phyloP scores from a whole-genome alignment of 2,797 vertebrate genomes.

The Prionace glauca region DNA sequence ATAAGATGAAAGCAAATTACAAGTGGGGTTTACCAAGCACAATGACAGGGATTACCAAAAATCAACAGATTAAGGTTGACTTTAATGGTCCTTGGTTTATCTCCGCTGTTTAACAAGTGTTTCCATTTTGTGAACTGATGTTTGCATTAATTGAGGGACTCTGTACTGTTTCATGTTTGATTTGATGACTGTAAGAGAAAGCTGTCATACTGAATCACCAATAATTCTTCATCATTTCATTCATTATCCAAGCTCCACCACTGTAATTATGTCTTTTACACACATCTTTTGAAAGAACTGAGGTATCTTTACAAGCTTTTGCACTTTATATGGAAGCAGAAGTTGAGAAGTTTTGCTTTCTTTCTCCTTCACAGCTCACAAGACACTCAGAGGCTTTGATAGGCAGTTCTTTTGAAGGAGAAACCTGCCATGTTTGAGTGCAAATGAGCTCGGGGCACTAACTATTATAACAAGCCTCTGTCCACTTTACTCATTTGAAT shows the following conservation, averaged over 20 bases:
- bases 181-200: constrained; percentile 47
- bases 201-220: constrained; percentile 47
- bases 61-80: constrained; percentile 47
- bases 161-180: constrained; percentile 43
- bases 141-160: constrained; percentile 11
- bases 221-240: not conserved
- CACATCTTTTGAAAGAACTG: not conserved
- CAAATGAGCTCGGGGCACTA: not conserved
- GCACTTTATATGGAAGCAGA: not conserved
- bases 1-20: not conserved
- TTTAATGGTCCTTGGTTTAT: constrained; percentile 46
- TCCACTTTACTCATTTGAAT: not conserved
- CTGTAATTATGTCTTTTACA: not conserved
- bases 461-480: not conserved
- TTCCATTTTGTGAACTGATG: constrained; percentile 46
- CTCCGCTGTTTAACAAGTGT: constrained; percentile 42
- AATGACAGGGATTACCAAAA: constrained; percentile 14
- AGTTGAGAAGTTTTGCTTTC: not conserved
- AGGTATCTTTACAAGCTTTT: constrained; percentile 6
- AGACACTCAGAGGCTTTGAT: not conserved
- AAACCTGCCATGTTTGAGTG: not conserved
- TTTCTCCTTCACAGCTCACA: not conserved
- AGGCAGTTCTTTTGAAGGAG: not conserved
- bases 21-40: constrained; percentile 38
- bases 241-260: not conserved